A percentile compares a stretch with the other conserved stretches of the same genome.
Conservation (phyloP, 2,888 invertebrate species). For the Drosophila sordidula region DNA sequence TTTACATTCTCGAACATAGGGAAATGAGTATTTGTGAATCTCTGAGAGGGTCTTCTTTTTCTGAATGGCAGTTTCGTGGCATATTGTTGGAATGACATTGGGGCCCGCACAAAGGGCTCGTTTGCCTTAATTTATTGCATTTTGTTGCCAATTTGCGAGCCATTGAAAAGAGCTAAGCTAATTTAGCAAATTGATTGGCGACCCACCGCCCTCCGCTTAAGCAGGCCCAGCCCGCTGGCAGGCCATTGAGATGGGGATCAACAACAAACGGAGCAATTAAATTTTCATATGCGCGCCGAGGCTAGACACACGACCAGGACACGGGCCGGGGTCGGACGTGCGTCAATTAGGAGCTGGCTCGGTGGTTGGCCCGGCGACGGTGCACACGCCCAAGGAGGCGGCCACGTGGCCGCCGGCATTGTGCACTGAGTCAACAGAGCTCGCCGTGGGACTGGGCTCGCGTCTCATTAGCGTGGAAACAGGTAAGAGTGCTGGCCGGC, state of each 20-base stretch:
- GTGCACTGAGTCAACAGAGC: conserved; percentile 64
- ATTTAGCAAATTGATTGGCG: conserved; percentile 60
- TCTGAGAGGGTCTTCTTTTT: too few relatives aligned
- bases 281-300: conserved; percentile 51
- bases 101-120: background rate
- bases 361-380: conserved; percentile 61
- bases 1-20: too few relatives aligned
- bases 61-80: background rate
- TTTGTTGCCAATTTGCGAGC: conserved; percentile 61
- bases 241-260: conserved; percentile 34
- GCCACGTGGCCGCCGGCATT: conserved; percentile 62
- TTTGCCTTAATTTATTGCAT: conserved; percentile 36
- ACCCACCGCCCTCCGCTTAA: conserved; percentile 1
- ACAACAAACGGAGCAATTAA: conserved; percentile 75
- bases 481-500: conserved; percentile 48
- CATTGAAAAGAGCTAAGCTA: conserved; percentile 59
- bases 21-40: too few relatives aligned
- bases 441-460: conserved; percentile 4
- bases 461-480: conserved; percentile 62
- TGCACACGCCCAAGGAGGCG: conserved; percentile 56
- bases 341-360: conserved; percentile 65
- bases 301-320: conserved; percentile 63
- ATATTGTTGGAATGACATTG: background rate
- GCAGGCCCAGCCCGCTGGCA: conserved; percentile 15
- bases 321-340: conserved; percentile 47